Base-by-base conservation (phyloP, 2,888 invertebrate genomes). In the Heliconius cydno region DNA sequence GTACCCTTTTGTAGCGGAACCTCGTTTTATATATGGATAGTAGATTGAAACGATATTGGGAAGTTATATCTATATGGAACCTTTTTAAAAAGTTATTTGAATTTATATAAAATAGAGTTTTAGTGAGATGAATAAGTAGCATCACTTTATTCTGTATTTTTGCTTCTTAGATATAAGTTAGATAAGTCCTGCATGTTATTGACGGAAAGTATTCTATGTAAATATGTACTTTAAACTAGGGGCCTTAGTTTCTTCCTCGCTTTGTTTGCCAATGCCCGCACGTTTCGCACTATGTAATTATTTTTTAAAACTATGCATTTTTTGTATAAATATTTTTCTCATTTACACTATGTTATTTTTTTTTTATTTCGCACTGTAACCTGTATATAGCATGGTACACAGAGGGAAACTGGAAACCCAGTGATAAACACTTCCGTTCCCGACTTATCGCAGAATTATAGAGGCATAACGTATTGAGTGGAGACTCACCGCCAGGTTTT, bases 11-110 rank as follows among this genome's bases (percentile, higher is more conserved):
- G 73, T 65, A 15, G 60, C 12, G 57, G 22, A 66, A 38, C 72
- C 15, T 52, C 57, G 30, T 57, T 76, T 57, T 67, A 66, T 66
- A 34, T 76, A 68, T 76, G 66, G 41, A 67, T 57, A 52, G 60
- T 52, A 76, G 34, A 67, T 76, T 67, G 41, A 63, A 41, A 46
- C 65, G 46, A 41, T 70, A 73, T n/a, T 60, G 57, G n/a, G 12
- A 30, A 72, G 38, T 41, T 25, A 70, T 25, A 70, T 67, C 4
- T 34, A n/a, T 67, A n/a, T 22, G 15, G 12, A n/a, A 65, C 3
- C 12, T 65, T 52, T 52, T 52, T 22, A n/a, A 22, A n/a, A n/a
- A 60, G 3, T 10, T n/a, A 52, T 60, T 9, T 60, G 3, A 10
- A 60, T 60, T 9, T 10, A 28, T 28, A 28, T 28, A 28, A 28